These are phyloP conservation scores for Narcine bancroftii DNA, from an alignment of 2,113 vertebrate genomes.

Conservation along the genomic window DNA sequence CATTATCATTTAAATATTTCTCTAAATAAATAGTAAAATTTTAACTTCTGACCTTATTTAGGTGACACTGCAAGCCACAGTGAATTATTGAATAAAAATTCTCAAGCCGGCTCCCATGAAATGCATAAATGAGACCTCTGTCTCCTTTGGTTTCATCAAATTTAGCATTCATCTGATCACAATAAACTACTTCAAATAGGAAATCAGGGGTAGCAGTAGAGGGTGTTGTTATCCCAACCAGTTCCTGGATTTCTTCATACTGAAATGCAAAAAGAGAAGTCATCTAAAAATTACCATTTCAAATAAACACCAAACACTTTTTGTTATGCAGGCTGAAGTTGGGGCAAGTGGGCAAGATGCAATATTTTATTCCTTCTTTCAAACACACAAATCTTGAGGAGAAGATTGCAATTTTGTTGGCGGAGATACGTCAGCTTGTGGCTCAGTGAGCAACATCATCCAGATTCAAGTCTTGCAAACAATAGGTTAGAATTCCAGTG, in stretches of 20 bases:
- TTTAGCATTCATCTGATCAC: constrained; percentile 70
- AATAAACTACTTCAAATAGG: constrained; percentile 86
- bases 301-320: neutral
- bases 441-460: no score
- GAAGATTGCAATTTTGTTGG: no score
- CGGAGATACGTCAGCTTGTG: no score
- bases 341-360: neutral
- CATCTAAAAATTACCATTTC: neutral
- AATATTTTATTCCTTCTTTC: no score
- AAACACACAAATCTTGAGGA: no score
- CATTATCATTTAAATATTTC: neutral
- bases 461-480: no score
- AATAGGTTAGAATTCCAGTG: no score
- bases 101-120: constrained; percentile 91
- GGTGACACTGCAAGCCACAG: constrained; percentile 89
- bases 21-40: neutral
- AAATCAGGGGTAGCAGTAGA: constrained; percentile 75
- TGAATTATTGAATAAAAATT: constrained; percentile 98
- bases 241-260: constrained; percentile 75
- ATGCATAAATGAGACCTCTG: constrained; percentile 81
- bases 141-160: constrained; percentile 78
- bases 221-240: constrained; percentile 63
- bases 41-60: constrained; percentile 75
- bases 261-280: constrained; percentile 46
- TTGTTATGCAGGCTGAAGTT: neutral